Base-by-base conservation (phyloP, 2,113 vertebrate species). In the Petrocephalus zakoni region DNA sequence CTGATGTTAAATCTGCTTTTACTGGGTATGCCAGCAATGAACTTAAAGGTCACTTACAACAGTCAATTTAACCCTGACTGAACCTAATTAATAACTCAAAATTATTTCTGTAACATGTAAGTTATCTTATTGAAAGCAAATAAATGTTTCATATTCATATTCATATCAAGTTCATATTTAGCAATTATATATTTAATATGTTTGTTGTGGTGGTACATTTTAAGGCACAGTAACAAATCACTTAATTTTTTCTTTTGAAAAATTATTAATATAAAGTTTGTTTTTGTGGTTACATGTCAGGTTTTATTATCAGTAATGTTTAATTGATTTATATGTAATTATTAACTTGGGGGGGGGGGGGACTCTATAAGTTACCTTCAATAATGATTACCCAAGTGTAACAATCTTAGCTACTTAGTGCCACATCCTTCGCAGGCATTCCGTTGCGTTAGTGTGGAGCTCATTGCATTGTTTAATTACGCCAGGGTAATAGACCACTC, bases 391-490 rank as follows among this genome's bases (percentile, higher is more conserved):
- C 90, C 91, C 93, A 90, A 82, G 93, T 93, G 90, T 92, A 92
- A 42, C 42, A 42, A 42, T 42, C 42, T 42, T 42, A 42, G 42
- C 3, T 42, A 93, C 91, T 94, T 89, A 88, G 56, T 89, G 88
- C 88, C 86, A 89, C 89, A 75, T 93, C 91, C 92, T 92, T 92
- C 93, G 91, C 90, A 82, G 88, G 90, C 91, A 93, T 91, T 92
- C 91, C 89, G 92, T 93, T 92, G 92, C 93, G 92, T 92, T 93
- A 94, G 90, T 94, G 93, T 92, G 93, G 93, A 95, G 93, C 93
- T 95, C 94, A 95, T 95, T 93, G 92, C 93, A 94, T 95, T 93
- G 94, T 94, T 94, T 95, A 95, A 95, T 95, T 95, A 94, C 93
- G 94, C 94, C 93, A 92, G 90, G 94, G 93, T 95, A 95, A 96